phyloP scores from a whole-genome alignment of 2,888 invertebrate genomes.

The Leucophenga montana region DNA sequence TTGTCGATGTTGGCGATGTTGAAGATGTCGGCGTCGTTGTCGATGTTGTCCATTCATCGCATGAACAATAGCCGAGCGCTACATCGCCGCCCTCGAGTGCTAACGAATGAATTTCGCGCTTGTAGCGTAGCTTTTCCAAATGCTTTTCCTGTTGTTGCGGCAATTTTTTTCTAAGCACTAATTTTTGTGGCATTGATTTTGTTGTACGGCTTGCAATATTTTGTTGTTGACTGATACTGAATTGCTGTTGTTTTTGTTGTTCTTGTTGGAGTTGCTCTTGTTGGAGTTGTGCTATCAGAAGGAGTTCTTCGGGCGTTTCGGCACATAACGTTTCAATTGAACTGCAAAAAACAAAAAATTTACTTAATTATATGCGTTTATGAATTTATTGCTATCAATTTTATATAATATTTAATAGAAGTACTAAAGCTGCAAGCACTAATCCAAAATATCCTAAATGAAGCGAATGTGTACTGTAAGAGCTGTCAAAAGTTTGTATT shows the following conservation, averaged over 20 bases:
- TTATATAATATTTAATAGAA: too few species aligned
- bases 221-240: not conserved
- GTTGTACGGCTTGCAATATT: slow-evolving; percentile 42
- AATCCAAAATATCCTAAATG: too few species aligned
- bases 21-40: slow-evolving; percentile 54
- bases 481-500: too few species aligned
- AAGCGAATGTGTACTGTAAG: too few species aligned
- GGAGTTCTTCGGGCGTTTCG: slow-evolving; percentile 60
- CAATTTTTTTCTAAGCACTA: slow-evolving; percentile 40
- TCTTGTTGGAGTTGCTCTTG: slow-evolving; percentile 40
- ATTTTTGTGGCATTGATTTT: slow-evolving; percentile 52
- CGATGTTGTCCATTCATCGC: slow-evolving; percentile 65
- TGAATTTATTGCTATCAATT: too few species aligned
- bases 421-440: too few species aligned
- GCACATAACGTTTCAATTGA: slow-evolving; percentile 63
- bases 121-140: slow-evolving; percentile 57
- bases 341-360: slow-evolving; percentile 46
- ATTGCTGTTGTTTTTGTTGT: slow-evolving; percentile 42
- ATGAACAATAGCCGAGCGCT: slow-evolving; percentile 68
- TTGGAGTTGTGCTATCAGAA: slow-evolving; percentile 45
- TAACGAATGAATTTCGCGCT: slow-evolving; percentile 63
- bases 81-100: slow-evolving; percentile 67
- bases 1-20: slow-evolving; percentile 24
- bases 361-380: too few species aligned
- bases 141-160: slow-evolving; percentile 40